phyloP scores from a whole-genome alignment of 2,888 invertebrate genomes.

The Cerastis leucographa region DNA sequence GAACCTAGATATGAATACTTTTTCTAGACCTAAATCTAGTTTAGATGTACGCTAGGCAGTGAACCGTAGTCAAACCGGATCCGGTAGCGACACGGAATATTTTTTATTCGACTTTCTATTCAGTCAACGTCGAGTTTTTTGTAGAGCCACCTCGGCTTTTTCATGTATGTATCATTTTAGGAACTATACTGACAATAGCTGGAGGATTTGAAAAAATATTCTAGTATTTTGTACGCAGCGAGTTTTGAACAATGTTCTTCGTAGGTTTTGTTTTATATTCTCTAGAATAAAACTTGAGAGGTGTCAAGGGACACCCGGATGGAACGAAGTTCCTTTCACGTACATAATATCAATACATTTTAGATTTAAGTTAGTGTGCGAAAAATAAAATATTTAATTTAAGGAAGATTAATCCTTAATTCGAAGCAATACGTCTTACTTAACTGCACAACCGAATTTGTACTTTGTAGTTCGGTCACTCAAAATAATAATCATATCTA shows the following conservation, averaged over 20 bases:
- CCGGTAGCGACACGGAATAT: slow-evolving; percentile 9
- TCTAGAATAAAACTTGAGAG: too few species aligned
- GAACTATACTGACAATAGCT: background rate
- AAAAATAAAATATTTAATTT: too few species aligned
- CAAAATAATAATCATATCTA: too few species aligned
- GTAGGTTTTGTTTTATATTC: background rate
- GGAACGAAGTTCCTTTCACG: too few species aligned
- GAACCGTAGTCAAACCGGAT: slow-evolving; percentile 17
- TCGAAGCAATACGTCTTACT: too few species aligned
- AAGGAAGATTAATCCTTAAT: too few species aligned
- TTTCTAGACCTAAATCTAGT: slow-evolving; percentile 31
- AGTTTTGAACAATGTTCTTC: background rate
- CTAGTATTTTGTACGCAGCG: background rate
- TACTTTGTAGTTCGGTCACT: too few species aligned
- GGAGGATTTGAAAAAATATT: background rate
- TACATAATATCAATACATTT: too few species aligned
- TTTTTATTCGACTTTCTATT: slow-evolving; percentile 40
- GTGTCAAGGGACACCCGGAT: too few species aligned
- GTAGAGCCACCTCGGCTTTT: slow-evolving; percentile 4
- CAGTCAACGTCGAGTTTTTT: slow-evolving; percentile 28
- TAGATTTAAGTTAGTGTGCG: too few species aligned
- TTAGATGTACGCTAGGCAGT: background rate
- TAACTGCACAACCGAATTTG: too few species aligned
- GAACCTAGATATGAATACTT: background rate
- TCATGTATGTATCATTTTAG: slow-evolving; percentile 19